Conservation (phyloP, 2,797 vertebrate genomes). For the Pitangus sulphuratus region DNA sequence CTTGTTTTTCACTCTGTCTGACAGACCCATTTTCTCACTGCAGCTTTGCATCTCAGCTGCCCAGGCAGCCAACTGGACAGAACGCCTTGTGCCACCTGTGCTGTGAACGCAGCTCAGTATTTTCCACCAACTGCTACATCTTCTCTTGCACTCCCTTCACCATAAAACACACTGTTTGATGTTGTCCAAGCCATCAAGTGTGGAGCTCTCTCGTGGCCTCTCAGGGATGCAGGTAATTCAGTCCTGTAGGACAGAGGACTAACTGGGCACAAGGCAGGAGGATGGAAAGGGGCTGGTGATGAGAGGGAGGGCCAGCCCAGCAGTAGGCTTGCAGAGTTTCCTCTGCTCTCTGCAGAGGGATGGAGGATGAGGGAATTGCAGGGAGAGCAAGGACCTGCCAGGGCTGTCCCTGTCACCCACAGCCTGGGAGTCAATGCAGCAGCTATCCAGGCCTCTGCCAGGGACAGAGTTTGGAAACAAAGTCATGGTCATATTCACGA, state of each 20-base stretch:
- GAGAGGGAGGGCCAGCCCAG: background rate
- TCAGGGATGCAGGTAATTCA: accelerated
- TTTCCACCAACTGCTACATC: background rate
- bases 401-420: background rate
- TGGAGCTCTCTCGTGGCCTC: background rate
- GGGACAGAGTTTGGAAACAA: background rate
- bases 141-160: background rate
- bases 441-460: background rate
- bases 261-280: background rate
- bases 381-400: background rate
- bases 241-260: background rate
- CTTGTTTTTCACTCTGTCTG: background rate
- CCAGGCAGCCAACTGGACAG: accelerated
- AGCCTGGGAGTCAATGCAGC: accelerated
- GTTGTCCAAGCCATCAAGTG: background rate
- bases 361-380: background rate
- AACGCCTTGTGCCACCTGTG: accelerated
- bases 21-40: background rate
- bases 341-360: background rate
- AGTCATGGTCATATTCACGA: no score
- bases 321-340: background rate
- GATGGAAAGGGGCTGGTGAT: background rate
- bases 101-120: background rate
- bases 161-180: background rate
- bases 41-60: accelerated